Evolutionary conservation across 2,113 vertebrate species (phyloP).

Genomic region (Tetrao urogallus): DNA sequence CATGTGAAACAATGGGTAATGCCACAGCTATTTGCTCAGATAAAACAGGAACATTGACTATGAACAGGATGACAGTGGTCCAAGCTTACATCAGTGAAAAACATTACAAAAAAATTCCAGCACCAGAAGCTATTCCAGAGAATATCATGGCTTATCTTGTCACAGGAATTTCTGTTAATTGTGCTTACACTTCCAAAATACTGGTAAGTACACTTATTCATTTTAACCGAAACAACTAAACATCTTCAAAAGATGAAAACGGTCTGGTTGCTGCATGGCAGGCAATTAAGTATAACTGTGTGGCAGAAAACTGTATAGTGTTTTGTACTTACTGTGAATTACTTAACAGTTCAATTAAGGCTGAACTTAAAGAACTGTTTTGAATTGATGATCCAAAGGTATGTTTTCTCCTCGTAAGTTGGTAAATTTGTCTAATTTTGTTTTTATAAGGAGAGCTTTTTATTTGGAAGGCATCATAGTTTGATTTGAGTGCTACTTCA

Average conservation of each 20-base stretch:
- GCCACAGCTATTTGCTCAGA: slow-evolving; percentile 98
- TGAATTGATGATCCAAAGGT: not conserved
- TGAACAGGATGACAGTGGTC: slow-evolving; percentile 99
- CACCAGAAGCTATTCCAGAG: slow-evolving; percentile 88
- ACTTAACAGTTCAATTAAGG: not conserved
- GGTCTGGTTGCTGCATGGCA: not conserved
- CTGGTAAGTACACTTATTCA: slow-evolving; percentile 82
- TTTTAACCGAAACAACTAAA: not conserved
- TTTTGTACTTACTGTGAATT: not conserved
- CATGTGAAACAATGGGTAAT: slow-evolving; percentile 99
- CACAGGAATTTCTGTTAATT: slow-evolving; percentile 95
- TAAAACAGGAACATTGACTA: slow-evolving; percentile 97
- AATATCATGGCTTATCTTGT: slow-evolving; percentile 88
- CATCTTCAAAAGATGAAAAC: not conserved
- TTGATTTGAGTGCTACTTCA: not conserved
- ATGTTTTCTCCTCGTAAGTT: not conserved
- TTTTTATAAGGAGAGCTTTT: not conserved
- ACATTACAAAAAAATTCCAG: slow-evolving; percentile 91
- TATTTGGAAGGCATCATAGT: not conserved
- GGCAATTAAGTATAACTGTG: not conserved
- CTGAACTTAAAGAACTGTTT: not conserved
- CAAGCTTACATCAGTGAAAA: slow-evolving; percentile 91
- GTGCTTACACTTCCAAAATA: slow-evolving; percentile 98
- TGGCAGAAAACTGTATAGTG: not conserved
- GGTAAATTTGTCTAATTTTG: not conserved